Evolutionary conservation across 2,888 invertebrate species (phyloP), one percentile per base, ranked within the genome.

Genomic region (Polyommatus iphigenia): DNA sequence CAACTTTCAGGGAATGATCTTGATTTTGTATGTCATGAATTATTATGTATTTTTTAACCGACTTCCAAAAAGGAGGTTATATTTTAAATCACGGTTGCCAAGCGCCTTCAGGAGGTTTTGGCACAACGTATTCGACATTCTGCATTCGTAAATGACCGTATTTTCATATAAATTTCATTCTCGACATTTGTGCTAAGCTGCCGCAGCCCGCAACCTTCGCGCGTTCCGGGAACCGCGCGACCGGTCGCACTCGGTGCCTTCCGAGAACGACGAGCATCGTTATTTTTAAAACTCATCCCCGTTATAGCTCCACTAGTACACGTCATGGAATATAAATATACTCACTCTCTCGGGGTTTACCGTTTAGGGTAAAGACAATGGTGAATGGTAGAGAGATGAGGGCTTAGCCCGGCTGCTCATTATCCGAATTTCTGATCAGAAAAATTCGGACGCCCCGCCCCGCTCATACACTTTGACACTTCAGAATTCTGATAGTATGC

Each of bases 141-240:
- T 36, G 36, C 7, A 36, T 5, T 36, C 18, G 18, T 54, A 54
- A 50, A 54, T 13, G 18, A 1, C 4, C 15, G 54, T 15, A 13
- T 4, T 50, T 50, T 15, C 3, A 54, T 18, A 5, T 18, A n/a
- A n/a, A n/a, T 54, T 54, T 54, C 54, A 54, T 54, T 54, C 54
- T 18, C 18, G 2, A 46, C 46, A 54, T 54, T 54, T 18, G 54
- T 54, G 54, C 15, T 54, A 18, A 54, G 54, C 5, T 54, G 24
- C 6, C 50, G 85, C 90, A 91, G 90, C 91, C 6, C 50, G 85
- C 90, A 91, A 90, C 91, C 91, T 91, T 91, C 91, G 85, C 86
- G 85, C 86, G 85, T 92, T 92, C 92, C 82, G 80, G 88, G 92
- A 93, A 91, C 83, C 82, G 82, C 82, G 85, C 87, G 89, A 89